Conservation (phyloP, 2,113 vertebrate genomes). For the Aspidoscelis tigris region DNA sequence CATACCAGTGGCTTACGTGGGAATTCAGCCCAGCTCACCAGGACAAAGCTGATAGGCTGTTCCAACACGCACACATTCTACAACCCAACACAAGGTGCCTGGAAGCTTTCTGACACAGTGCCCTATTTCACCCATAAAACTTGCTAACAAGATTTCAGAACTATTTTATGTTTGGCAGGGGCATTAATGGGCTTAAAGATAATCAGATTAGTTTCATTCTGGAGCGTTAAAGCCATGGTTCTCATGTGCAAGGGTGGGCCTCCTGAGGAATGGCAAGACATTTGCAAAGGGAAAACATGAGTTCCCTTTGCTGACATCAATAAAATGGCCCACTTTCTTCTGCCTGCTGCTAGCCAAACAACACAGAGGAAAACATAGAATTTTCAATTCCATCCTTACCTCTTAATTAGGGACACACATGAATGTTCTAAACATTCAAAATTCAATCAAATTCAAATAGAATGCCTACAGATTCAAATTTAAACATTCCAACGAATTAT, state of each 20-base stretch:
- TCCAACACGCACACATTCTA: not conserved
- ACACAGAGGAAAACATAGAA: not conserved
- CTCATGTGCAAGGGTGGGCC: not conserved
- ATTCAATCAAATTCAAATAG: too few species aligned
- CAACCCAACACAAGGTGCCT: not conserved
- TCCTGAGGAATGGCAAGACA: not conserved
- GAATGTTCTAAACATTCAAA: too few species aligned
- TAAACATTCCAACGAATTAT: too few species aligned
- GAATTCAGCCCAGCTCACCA: not conserved
- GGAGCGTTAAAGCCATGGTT: constrained; percentile 4
- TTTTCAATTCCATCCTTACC: not conserved
- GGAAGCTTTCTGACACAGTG: constrained; percentile 5
- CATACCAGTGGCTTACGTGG: too few species aligned
- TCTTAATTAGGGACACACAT: too few species aligned
- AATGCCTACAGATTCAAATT: too few species aligned
- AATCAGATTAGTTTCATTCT: constrained; percentile 28
- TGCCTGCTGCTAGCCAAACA: not conserved
- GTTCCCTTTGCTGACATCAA: not conserved
- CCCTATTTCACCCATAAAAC: constrained; percentile 37
- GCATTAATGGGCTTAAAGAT: constrained; percentile 27
- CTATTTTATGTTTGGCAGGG: constrained; percentile 6
- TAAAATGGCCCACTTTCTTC: not conserved
- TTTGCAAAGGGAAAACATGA: not conserved
- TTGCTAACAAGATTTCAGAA: constrained; percentile 22
- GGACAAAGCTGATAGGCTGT: too few species aligned